Percentiles rank a stretch among this genome's conserved stretches.
These are phyloP conservation scores for Calliopum simillimum DNA, from an alignment of 2,888 invertebrate species.

Conservation along the genomic window DNA sequence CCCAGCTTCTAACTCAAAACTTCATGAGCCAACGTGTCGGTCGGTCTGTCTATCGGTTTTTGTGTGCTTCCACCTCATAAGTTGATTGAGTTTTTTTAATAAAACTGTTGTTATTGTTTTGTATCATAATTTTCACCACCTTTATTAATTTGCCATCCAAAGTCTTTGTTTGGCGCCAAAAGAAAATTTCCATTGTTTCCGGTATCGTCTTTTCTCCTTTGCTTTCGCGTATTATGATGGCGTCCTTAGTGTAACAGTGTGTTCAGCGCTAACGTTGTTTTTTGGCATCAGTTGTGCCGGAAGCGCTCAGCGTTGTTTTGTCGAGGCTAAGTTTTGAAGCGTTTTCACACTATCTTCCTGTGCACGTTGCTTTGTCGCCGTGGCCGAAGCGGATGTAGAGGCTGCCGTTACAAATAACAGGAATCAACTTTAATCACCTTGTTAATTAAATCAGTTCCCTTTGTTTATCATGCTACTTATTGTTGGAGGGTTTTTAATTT, in stretches of 20 bases:
- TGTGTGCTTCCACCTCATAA: neutral
- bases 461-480: neutral
- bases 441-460: slow-evolving; percentile 59
- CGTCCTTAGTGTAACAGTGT: slow-evolving; percentile 16
- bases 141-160: slow-evolving; percentile 21
- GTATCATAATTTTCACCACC: slow-evolving; percentile 9
- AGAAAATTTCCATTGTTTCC: slow-evolving; percentile 41
- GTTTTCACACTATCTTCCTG: slow-evolving; percentile 52
- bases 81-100: neutral
- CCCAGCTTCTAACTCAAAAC: neutral
- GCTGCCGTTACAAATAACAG: slow-evolving; percentile 55
- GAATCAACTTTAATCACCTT: slow-evolving; percentile 63
- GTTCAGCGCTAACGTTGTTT: neutral
- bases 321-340: slow-evolving; percentile 37
- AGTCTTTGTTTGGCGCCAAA: slow-evolving; percentile 1
- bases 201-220: slow-evolving; percentile 11
- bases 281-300: slow-evolving; percentile 38
- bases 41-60: neutral
- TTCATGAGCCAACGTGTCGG: neutral
- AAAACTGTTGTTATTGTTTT: slow-evolving; percentile 7
- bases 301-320: slow-evolving; percentile 29
- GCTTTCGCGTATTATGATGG: slow-evolving; percentile 37
- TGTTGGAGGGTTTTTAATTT: no score
- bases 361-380: slow-evolving; percentile 10
- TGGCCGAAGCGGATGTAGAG: neutral